Evolutionary conservation across 2,797 vertebrate genomes (phyloP).

Genomic region (Amphiprion clarkii): DNA sequence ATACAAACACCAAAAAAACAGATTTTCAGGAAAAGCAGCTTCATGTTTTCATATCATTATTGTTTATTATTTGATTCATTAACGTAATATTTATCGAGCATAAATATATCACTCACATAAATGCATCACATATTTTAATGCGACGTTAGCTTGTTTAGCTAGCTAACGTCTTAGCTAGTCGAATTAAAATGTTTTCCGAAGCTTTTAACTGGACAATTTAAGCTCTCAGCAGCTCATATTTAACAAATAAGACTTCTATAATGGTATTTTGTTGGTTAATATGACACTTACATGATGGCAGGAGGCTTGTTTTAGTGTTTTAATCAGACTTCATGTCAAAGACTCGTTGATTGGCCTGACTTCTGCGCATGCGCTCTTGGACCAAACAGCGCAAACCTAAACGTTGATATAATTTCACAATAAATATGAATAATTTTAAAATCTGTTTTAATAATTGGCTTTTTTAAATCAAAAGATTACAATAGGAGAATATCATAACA

Average conservation of each 20-base stretch:
- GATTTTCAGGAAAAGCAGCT: neutral
- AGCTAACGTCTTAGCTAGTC: neutral
- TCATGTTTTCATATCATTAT: neutral
- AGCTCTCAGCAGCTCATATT: fast-evolving
- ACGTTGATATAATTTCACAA: neutral
- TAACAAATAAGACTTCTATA: neutral
- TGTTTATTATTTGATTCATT: neutral
- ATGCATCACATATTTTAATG: too few species aligned
- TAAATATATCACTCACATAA: too few species aligned
- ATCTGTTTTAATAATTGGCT: too few species aligned
- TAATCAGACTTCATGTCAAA: slow-evolving; percentile 1
- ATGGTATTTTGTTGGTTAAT: fast-evolving
- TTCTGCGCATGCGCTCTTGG: neutral
- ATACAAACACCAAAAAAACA: neutral
- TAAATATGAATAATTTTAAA: too few species aligned
- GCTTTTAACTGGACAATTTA: neutral
- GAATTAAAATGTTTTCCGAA: neutral
- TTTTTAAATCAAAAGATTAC: too few species aligned
- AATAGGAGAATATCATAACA: too few species aligned
- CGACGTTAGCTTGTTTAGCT: slow-evolving; percentile 16
- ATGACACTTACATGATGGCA: slow-evolving; percentile 45
- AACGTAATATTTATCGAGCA: too few species aligned
- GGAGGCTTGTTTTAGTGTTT: neutral
- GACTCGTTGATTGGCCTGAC: neutral
- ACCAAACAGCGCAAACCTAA: neutral